Percentiles rank a stretch among this genome's conserved stretches.
phyloP scores from a whole-genome alignment of 2,797 vertebrate genomes.

The Pagetopsis macropterus region DNA sequence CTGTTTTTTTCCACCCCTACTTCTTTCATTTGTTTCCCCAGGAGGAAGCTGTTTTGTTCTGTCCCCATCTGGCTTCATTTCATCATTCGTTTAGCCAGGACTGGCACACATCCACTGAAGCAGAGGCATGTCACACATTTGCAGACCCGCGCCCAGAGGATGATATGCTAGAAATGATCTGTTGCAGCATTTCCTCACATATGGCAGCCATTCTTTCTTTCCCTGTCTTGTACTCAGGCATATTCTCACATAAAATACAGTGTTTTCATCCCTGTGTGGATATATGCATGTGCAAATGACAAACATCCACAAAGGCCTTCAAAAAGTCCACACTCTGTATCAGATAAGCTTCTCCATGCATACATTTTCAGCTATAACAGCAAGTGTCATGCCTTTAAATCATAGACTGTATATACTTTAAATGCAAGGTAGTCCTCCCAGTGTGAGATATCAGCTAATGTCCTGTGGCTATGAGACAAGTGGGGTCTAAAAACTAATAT shows the following conservation, averaged over 20 bases:
- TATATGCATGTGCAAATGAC: conserved; percentile 36
- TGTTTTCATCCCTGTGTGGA: not conserved
- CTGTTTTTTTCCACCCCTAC: not conserved
- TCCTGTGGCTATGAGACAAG: conserved; percentile 37
- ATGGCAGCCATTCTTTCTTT: conserved; percentile 45
- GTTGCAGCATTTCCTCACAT: conserved; percentile 49
- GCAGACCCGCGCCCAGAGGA: conserved; percentile 55
- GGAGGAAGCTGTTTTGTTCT: conserved; percentile 64
- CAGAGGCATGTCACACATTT: conserved; percentile 58
- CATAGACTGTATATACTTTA: not conserved
- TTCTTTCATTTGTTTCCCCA: conserved; percentile 6
- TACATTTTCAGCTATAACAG: not conserved
- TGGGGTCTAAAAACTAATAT: conserved; percentile 47
- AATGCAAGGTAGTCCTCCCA: conserved; percentile 28
- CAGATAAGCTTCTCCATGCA: not conserved
- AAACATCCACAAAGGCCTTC: conserved; percentile 15
- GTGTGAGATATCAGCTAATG: conserved; percentile 41
- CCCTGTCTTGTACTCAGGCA: conserved; percentile 29
- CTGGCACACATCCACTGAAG: conserved; percentile 49
- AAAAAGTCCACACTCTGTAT: conserved; percentile 17
- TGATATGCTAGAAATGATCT: conserved; percentile 60
- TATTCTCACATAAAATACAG: not conserved
- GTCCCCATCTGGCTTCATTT: conserved; percentile 69
- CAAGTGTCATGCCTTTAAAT: conserved; percentile 7
- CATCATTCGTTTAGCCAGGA: conserved; percentile 65